Evolutionary conservation across 2,797 vertebrate genomes (phyloP).

Genomic region (Podarcis lilfordi): DNA sequence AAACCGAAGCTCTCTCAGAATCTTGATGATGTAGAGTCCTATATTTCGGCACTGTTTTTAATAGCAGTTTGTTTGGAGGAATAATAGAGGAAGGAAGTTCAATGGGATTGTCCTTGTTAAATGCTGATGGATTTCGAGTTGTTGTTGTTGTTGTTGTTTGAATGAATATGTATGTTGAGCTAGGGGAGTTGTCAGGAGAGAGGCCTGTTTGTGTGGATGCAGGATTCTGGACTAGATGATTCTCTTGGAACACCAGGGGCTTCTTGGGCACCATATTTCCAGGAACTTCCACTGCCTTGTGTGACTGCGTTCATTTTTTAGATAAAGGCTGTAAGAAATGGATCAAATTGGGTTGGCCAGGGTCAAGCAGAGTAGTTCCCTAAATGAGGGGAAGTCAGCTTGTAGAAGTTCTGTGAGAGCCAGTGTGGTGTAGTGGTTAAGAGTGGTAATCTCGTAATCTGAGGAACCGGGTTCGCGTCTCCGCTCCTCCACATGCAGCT

Average conservation of each 20-base stretch:
- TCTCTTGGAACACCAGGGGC: neutral
- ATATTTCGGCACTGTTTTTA: slow-evolving; percentile 70
- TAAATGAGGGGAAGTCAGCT: neutral
- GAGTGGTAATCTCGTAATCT: too few relatives aligned
- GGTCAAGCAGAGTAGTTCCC: neutral
- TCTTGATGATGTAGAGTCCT: slow-evolving; percentile 78
- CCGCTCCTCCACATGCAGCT: too few relatives aligned
- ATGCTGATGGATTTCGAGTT: slow-evolving; percentile 46
- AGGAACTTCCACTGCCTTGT: neutral
- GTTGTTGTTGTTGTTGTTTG: slow-evolving; percentile 48
- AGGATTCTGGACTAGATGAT: neutral
- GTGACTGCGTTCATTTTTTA: neutral
- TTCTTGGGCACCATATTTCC: neutral
- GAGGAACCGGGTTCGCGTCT: too few relatives aligned
- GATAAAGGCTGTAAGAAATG: neutral
- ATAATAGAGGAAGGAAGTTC: slow-evolving; percentile 33
- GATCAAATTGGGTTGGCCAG: neutral
- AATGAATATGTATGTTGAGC: slow-evolving; percentile 34
- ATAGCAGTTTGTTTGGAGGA: slow-evolving; percentile 66
- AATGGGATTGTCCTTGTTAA: slow-evolving; percentile 28
- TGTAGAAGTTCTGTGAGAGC: neutral
- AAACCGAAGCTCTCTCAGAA: slow-evolving; percentile 71
- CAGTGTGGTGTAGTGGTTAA: too few relatives aligned
- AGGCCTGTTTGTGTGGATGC: neutral
- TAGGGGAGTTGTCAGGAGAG: slow-evolving; percentile 43